phyloP scores from a whole-genome alignment of 1,140 invertebrate species.

The Drosophila jambulina region DNA sequence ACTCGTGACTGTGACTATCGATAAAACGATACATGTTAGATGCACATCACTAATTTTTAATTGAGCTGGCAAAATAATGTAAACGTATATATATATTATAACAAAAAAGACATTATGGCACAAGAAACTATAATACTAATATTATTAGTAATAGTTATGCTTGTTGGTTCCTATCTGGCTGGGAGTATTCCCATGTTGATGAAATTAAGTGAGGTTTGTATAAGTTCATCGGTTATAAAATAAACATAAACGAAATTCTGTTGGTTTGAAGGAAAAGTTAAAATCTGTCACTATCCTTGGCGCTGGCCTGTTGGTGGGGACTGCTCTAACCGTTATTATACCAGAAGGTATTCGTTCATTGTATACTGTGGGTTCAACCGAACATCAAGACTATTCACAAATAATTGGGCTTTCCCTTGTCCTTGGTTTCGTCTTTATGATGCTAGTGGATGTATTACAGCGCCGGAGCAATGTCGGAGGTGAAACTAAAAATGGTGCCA shows the following conservation, averaged over 20 bases:
- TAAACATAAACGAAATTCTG: background rate
- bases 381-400: constrained; percentile 86
- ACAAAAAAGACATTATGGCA: constrained; percentile 42
- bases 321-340: constrained; percentile 98
- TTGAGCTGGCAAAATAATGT: constrained; percentile 65
- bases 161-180: constrained; percentile 96
- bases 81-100: constrained; percentile 31
- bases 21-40: background rate
- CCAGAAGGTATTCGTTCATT: constrained; percentile 98
- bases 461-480: constrained; percentile 87
- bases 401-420: constrained; percentile 89
- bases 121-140: constrained; percentile 93
- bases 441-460: constrained; percentile 94
- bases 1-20: background rate
- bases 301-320: constrained; percentile 98
- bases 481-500: constrained; percentile 94
- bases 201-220: constrained; percentile 93
- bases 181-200: constrained; percentile 97
- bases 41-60: constrained; percentile 18
- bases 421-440: constrained; percentile 97
- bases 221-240: background rate
- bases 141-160: constrained; percentile 94
- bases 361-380: constrained; percentile 78
- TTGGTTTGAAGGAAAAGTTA: constrained; percentile 92
- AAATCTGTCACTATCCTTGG: constrained; percentile 97